Conservation (phyloP, 2,113 vertebrate genomes). For the Stegastes partitus region DNA sequence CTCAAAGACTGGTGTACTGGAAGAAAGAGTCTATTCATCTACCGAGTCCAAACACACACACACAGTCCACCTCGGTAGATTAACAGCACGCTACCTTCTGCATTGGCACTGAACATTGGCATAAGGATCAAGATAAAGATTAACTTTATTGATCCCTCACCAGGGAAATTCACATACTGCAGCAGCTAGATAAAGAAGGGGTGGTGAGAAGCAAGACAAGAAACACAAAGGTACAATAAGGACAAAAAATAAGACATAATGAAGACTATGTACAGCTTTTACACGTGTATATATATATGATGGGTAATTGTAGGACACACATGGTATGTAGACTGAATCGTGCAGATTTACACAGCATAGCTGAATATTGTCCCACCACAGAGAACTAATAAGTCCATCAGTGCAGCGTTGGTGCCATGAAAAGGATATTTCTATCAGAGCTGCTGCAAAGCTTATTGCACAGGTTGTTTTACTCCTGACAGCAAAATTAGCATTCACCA, state of each 20-base stretch:
- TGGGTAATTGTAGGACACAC: no score
- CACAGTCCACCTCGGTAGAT: conserved; percentile 5
- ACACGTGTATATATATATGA: no score
- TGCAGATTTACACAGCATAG: background rate
- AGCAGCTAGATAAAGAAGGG: no score
- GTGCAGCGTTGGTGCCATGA: background rate
- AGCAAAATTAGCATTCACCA: conserved; percentile 40
- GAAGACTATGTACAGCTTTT: no score
- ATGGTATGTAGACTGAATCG: background rate
- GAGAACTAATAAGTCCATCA: background rate
- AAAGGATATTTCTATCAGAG: conserved; percentile 31
- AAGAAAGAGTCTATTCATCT: conserved; percentile 15
- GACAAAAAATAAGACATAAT: no score
- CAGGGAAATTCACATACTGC: no score
- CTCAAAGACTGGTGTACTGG: background rate
- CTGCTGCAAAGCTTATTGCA: conserved; percentile 8
- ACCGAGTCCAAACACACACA: background rate
- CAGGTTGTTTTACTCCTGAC: conserved; percentile 7
- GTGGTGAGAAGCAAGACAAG: no score
- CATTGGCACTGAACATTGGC: background rate
- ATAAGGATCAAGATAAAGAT: background rate
- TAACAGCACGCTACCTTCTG: background rate
- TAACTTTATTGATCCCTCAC: no score
- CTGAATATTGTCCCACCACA: background rate
- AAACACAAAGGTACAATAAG: no score